Evolutionary conservation across 2,797 vertebrate species (phyloP), one percentile per base, ranked within the genome.

Genomic region (Limosa lapponica): DNA sequence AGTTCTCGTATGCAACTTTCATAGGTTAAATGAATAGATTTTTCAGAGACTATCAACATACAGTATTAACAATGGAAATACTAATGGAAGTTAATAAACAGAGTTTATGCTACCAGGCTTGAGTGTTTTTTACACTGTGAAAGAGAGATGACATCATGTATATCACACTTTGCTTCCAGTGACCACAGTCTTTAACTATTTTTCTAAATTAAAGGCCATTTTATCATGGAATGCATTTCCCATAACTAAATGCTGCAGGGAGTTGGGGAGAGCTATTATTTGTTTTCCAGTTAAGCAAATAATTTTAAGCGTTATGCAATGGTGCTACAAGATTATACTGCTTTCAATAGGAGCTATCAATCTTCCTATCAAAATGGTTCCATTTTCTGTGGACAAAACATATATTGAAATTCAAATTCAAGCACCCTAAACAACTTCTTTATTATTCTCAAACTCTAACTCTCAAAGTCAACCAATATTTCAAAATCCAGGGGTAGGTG

Each of bases 241-340:
- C 5, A 12, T 19, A 39, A 6, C 8, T 51, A 48, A 16, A 69
- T 30, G 25, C 9, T 46, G n/a, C 1, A 5, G 19, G 15, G 5
- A 4, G 2, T 14, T 7, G 2, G 8, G 22, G 3, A 4, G 2
- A 17, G 5, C 1, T 61, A 3, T 25, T 37, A 25, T 30, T 86
- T 72, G 6, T 65, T 87, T 80, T 30, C 22, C 78, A 70, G 24
- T 16, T 37, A 66, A 84, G 23, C 3, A 19, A 44, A 32, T 57
- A 41, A 70, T 74, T 87, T 89, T 34, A 70, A 55, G 46, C 16
- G n/a, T 25, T 36, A 28, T 54, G 22, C 15, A 17, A 74, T 27
- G 46, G 10, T 10, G 22, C 13, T 52, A 84, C 6, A 87, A 41
- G 10, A 62, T 67, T 37, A 46, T 25, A 34, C 16, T 28, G 25